Base-by-base conservation (phyloP, 2,113 vertebrate species). In the Nanorana parkeri region DNA sequence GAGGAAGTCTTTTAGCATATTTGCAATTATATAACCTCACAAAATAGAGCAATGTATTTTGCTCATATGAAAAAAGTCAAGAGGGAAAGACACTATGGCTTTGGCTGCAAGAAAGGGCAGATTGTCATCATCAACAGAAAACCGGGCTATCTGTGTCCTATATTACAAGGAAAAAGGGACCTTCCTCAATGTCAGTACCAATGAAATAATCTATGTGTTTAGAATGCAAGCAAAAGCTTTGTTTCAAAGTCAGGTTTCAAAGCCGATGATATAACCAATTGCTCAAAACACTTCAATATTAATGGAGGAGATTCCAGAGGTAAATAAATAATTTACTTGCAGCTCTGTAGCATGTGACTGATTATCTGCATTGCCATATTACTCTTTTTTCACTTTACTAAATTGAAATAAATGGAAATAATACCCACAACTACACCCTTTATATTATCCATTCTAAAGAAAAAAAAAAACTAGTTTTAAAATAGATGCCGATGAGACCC, bases 261-360 rank as follows among this genome's bases (percentile, higher is more conserved):
- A 55, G 21, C 47, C 19, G 1, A 23, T 52, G 32, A 69, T 26
- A 23, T 21, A 26, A 17, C 15, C 1, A 26, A 17, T 26, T 5
- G 7, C 26, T 17, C 23, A 17, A 73, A 55, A 20, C 55, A 72
- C 54, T 72, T 24, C 2, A 47, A n/a, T 19, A 24, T 54, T 29
- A 56, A 56, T 26, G 54, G 69, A 73, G 24, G 51, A 20, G 7
- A 56, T 56, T n/a, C 17, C 19, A 55, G 2, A 73, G 19, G 69
- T 56, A 29, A n/a, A 56, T 73, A n/a, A 56, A 56, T 73, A 73
- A 71, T 56, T 29, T 8, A 47, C 41, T 47, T 47, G 41, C 8
- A 73, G 52, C 29, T 28, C 68, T 26, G 51, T 29, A 73, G 55
- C 52, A 73, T 26, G 28, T 55, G 26, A 19, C 68, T 72, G 16